Evolutionary conservation across 2,888 invertebrate species (phyloP).

Genomic region (Ypsolopha sequella): DNA sequence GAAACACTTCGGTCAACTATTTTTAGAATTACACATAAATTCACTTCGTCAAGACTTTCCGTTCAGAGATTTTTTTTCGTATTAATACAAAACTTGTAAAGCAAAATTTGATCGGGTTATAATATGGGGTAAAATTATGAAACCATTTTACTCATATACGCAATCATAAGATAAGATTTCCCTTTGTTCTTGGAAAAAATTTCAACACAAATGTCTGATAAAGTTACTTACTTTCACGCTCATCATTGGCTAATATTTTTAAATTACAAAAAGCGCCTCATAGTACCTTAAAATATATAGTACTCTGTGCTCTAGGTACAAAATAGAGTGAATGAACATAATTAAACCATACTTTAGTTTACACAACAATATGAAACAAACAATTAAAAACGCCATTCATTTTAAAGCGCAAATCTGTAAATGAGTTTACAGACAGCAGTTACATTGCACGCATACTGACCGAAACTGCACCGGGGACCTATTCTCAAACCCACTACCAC

Average conservation of each 20-base stretch:
- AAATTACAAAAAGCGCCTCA: no score
- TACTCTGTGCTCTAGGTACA: no score
- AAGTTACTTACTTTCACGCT: background rate
- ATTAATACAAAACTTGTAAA: no score
- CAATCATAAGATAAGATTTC: no score
- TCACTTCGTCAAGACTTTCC: background rate
- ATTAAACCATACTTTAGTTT: background rate
- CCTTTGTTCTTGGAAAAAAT: background rate
- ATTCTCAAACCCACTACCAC: no score
- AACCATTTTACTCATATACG: no score
- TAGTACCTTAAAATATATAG: no score
- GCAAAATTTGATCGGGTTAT: no score
- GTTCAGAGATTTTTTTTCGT: no score
- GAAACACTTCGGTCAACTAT: background rate
- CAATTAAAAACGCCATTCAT: slow-evolving; percentile 13
- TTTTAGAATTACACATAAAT: background rate
- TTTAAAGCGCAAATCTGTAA: slow-evolving; percentile 24
- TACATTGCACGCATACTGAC: background rate
- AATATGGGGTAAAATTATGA: no score
- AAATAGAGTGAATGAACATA: background rate
- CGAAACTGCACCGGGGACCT: background rate
- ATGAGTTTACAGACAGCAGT: slow-evolving; percentile 22
- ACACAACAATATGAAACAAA: background rate
- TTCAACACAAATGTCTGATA: background rate
- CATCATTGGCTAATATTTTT: background rate